Evolutionary conservation across 1,140 invertebrate genomes (phyloP), one percentile per base, ranked within the genome.

Genomic region (Asbolus verrucosus): DNA sequence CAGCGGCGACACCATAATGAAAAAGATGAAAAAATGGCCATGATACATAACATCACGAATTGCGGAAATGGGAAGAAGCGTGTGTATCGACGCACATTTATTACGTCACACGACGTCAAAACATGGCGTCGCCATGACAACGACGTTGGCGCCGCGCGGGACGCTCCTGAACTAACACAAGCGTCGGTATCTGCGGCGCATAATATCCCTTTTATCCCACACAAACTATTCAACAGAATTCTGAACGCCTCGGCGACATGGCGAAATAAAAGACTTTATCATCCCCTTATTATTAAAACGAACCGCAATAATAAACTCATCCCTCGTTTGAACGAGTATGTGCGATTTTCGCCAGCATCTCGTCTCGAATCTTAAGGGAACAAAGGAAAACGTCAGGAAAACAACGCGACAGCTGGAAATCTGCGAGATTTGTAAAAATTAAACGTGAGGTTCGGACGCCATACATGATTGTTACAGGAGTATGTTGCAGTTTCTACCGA

Each of bases 71-170:
- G 19, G 46, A 13, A 14, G 46, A 54, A 36, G 33, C 33, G 19
- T 54, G 21, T 14, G 27, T 46, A 54, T 54, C 46, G 46, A 54
- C 46, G 46, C 46, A 54, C 46, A 54, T 54, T 54, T 54, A 41
- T 63, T 63, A 74, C 73, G 73, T 74, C 73, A 74, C 70, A 62
- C 33, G 39, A 54, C 65, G 69, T 69, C 65, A 74, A 67, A 74
- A 74, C 73, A 74, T 74, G 73, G 70, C 70, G 70, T 74, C 60
- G 67, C 36, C 59, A 72, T 72, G 63, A 50, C 39, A 63, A 74
- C 70, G 33, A 59, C 41, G 33, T 54, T 62, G 72, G 72, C 72
- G 72, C 72, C 72, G 70, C 41, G 43, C 69, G 72, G 31, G 65
- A 66, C 68, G 69, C 63, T 73, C 14, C 24, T 14, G 15, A 66